These are phyloP conservation scores for Sebastes paucispinis DNA, from an alignment of 2,797 vertebrate genomes.

Conservation along the genomic window DNA sequence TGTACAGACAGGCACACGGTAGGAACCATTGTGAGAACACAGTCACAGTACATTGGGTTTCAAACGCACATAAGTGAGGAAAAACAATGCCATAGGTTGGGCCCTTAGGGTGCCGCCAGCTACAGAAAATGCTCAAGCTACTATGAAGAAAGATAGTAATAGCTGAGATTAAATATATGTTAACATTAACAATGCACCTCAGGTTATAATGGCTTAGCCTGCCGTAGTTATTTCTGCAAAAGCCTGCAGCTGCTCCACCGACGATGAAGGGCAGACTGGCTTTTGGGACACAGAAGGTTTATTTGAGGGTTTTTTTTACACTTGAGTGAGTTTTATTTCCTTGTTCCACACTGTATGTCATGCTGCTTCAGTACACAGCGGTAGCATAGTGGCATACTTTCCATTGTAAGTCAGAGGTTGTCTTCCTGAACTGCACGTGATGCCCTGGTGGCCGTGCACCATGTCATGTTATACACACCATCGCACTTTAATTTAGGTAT, in stretches of 20 bases:
- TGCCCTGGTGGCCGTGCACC: background rate
- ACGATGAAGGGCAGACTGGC: conserved; percentile 26
- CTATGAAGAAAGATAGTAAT: background rate
- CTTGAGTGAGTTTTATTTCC: conserved; percentile 45
- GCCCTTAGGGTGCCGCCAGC: background rate
- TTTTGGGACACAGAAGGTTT: conserved; percentile 22
- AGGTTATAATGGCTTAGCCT: conserved; percentile 13
- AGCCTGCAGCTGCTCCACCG: conserved; percentile 40
- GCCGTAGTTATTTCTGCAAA: conserved; percentile 28
- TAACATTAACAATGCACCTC: conserved; percentile 30
- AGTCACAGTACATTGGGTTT: background rate
- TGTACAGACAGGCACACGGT: accelerated
- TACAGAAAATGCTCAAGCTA: background rate
- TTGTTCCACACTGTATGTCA: conserved; percentile 22
- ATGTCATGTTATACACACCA: background rate
- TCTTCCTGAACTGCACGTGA: background rate
- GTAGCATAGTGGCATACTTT: background rate
- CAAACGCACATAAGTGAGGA: background rate
- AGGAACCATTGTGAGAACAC: background rate
- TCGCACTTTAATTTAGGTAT: background rate
- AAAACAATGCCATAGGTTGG: background rate
- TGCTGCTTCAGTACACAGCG: conserved; percentile 18
- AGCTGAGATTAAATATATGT: conserved; percentile 2
- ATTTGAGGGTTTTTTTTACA: conserved; percentile 20
- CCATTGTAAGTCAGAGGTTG: conserved; percentile 19